A percentile compares a stretch with the other conserved stretches of the same genome.
Evolutionary conservation across 2,113 vertebrate species (phyloP).

Genomic region (Chamaea fasciata): DNA sequence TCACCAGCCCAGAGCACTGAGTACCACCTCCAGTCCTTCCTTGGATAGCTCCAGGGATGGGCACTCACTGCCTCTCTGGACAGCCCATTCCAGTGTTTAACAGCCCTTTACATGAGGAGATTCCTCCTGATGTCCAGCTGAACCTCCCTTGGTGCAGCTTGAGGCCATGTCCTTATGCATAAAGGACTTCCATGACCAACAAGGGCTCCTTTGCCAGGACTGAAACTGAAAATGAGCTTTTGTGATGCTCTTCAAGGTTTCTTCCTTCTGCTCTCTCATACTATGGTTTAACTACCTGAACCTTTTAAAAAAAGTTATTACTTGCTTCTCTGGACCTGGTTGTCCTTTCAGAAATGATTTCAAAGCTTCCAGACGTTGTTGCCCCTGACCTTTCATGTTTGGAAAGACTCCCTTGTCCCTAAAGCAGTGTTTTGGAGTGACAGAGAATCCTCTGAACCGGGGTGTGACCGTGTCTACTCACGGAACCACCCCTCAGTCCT

Average conservation of each 20-base stretch:
- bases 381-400: neutral
- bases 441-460: neutral
- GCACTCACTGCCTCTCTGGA: neutral
- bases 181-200: neutral
- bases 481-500: neutral
- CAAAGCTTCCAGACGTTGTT: neutral
- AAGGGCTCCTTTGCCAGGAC: neutral
- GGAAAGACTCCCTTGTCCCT: neutral
- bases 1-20: neutral
- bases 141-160: neutral
- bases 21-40: neutral
- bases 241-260: neutral
- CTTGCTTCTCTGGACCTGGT: neutral
- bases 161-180: neutral
- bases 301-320: rapidly evolving
- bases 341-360: neutral
- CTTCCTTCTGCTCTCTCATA: neutral
- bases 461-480: neutral
- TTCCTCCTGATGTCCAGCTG: neutral
- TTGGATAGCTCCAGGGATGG: neutral
- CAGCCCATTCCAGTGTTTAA: neutral
- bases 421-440: neutral
- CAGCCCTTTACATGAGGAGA: neutral
- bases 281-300: neutral
- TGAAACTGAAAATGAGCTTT: neutral